phyloP scores from a whole-genome alignment of 2,113 vertebrate species.

The Lophius piscatorius region DNA sequence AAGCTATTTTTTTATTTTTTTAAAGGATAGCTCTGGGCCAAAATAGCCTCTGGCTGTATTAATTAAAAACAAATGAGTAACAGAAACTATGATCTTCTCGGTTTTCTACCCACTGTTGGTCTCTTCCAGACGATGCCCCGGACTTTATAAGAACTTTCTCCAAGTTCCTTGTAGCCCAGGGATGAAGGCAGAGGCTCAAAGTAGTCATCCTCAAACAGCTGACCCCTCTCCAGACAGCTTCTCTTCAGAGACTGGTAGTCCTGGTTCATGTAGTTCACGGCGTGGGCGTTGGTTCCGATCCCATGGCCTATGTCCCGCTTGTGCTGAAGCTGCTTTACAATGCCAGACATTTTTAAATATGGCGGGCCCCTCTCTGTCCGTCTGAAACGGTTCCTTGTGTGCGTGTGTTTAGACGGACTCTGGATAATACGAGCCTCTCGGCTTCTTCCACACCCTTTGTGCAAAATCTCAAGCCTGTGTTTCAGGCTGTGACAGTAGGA shows the following conservation, averaged over 20 bases:
- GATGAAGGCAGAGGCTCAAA: constrained; percentile 82
- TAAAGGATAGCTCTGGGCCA: no score
- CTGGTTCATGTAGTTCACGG: constrained; percentile 84
- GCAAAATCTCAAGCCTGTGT: no score
- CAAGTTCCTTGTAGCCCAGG: constrained; percentile 86
- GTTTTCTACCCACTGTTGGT: constrained; percentile 59
- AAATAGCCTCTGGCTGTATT: background rate
- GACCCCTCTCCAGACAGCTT: constrained; percentile 78
- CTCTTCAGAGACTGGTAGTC: constrained; percentile 82
- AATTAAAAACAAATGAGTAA: no score
- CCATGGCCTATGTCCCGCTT: constrained; percentile 28
- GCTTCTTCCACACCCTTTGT: constrained; percentile 43
- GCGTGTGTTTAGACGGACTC: constrained; percentile 8
- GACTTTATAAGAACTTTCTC: constrained; percentile 80
- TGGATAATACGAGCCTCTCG: no score
- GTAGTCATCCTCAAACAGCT: constrained; percentile 84
- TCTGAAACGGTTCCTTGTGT: background rate
- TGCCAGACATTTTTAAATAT: constrained; percentile 36
- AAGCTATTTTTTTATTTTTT: no score
- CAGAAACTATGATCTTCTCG: background rate
- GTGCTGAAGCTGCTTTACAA: constrained; percentile 46
- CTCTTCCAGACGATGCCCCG: constrained; percentile 83
- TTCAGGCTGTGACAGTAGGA: no score
- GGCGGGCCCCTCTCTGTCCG: background rate
- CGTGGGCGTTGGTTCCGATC: constrained; percentile 75